Evolutionary conservation across 2,888 invertebrate genomes (phyloP), one percentile per base, ranked within the genome.

Genomic region (Cybosia mesomella): DNA sequence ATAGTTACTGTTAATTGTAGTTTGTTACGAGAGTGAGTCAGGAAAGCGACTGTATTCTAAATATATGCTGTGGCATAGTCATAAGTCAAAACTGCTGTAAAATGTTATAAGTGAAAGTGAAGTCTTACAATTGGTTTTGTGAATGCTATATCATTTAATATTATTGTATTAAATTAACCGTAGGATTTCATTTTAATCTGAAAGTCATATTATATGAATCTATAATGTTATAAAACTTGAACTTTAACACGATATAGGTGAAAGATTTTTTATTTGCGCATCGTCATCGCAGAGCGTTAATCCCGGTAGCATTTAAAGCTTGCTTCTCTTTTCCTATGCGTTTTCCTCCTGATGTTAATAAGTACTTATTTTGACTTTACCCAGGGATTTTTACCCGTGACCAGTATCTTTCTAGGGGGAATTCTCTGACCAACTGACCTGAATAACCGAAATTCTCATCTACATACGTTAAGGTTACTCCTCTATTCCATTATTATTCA

Each of bases 1-100:
- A 60, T 60, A 32, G 24, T 36, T 28, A 24, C 34, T 58, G 60
- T 55, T 68, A 65, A 66, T 66, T 62, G 58, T 61, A 18, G 64
- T 55, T 22, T 49, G 32, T 62, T 54, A 64, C 32, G 66, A 13
- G 64, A 34, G 15, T 62, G 53, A 54, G 54, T 64, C 63, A 55
- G 58, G 22, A 53, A 28, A 34, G 36, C 61, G 28, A 54, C 34
- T 49, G 32, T 53, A 22, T 32, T 65, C 43, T 55, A 60, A 66
- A 58, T 59, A 66, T 49, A 65, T 34, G 21, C 49, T 34, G 34
- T 59, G 32, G n/a, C 49, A 61, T 43, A 49, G 53, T 49, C 15
- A 22, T 58, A 21, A 34, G 32, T 22, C 53, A n/a, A 53, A 34
- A 36, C 34, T 34, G 34, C 32, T 34, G 32, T 22, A 54, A 22